These are phyloP conservation scores for Peromyscus californicus DNA, from an alignment of 2,113 vertebrate genomes.

Conservation along the genomic window DNA sequence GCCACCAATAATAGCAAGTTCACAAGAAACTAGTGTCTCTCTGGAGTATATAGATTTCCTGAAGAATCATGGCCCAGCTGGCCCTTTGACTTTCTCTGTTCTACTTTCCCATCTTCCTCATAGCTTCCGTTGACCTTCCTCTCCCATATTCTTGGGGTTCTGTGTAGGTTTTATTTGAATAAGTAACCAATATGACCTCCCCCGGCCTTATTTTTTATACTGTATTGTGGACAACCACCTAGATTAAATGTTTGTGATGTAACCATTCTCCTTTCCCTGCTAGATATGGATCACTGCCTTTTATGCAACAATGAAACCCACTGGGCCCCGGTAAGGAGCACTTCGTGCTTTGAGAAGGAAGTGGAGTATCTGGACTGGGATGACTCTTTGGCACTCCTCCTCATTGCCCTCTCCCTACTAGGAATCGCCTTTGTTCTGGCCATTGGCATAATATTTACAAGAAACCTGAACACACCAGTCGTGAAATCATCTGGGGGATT, in stretches of 20 bases:
- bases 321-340: conserved; percentile 91
- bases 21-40: neutral
- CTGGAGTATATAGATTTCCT: neutral
- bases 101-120: neutral
- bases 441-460: conserved; percentile 91
- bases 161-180: conserved; percentile 41
- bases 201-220: neutral
- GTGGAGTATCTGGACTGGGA: conserved; percentile 90
- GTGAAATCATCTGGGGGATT: conserved; percentile 93
- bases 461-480: conserved; percentile 89
- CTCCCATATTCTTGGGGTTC: neutral
- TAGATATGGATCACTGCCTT: conserved; percentile 93
- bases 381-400: conserved; percentile 90
- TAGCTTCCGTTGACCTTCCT: neutral
- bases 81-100: neutral
- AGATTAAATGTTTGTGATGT: conserved; percentile 1
- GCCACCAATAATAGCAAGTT: neutral
- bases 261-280: conserved; percentile 55
- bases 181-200: neutral
- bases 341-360: conserved; percentile 87
- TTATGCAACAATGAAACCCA: conserved; percentile 88
- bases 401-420: conserved; percentile 87
- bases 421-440: conserved; percentile 89
- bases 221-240: neutral
- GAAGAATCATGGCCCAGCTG: neutral